Conservation (phyloP, 2,797 vertebrate species). For the Melanotaenia parkinsoni region DNA sequence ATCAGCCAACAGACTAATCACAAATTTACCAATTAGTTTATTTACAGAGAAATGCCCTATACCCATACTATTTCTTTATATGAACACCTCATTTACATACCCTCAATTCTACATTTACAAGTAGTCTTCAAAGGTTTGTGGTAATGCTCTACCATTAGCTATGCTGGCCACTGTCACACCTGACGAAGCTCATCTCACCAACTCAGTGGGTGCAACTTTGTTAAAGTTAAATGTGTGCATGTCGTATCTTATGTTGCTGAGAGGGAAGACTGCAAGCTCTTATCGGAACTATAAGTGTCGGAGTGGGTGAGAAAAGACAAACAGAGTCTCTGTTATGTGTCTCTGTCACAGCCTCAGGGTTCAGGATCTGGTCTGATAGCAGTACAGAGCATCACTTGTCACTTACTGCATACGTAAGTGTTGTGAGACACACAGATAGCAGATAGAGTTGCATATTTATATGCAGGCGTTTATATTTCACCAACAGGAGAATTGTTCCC, state of each 20-base stretch:
- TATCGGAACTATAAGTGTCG: conserved; percentile 59
- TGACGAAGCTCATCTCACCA: background rate
- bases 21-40: background rate
- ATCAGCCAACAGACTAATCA: too few relatives aligned
- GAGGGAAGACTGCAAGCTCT: conserved; percentile 32
- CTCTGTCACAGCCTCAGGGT: conserved; percentile 55
- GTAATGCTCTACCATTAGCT: conserved; percentile 21
- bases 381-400: conserved; percentile 47
- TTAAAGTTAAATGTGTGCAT: conserved; percentile 41
- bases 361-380: conserved; percentile 60
- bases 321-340: conserved; percentile 64
- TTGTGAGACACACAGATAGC: conserved; percentile 43
- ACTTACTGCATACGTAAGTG: conserved; percentile 40
- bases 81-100: background rate
- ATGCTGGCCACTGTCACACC: conserved; percentile 16
- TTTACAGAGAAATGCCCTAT: background rate
- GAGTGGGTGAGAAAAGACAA: conserved; percentile 74
- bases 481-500: background rate
- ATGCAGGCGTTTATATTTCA: too few relatives aligned
- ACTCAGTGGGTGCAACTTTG: conserved; percentile 25
- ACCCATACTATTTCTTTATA: background rate
- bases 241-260: conserved; percentile 39
- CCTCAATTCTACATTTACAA: conserved; percentile 22
- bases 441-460: conserved; percentile 6
- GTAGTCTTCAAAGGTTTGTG: conserved; percentile 14